Evolutionary conservation across 2,113 vertebrate genomes (phyloP).

Genomic region (Hemibagrus wyckioides): DNA sequence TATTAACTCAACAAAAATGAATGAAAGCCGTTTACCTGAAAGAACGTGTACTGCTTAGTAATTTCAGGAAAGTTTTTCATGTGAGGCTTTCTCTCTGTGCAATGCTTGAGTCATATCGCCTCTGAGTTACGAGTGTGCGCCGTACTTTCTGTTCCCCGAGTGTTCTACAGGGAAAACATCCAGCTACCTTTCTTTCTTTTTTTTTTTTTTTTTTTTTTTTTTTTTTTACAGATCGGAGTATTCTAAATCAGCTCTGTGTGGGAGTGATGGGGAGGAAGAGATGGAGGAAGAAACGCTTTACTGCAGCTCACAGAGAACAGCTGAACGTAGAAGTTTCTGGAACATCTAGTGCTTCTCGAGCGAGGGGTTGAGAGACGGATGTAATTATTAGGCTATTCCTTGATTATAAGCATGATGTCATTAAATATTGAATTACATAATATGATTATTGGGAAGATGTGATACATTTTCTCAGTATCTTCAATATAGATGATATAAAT

Average conservation of each 20-base stretch:
- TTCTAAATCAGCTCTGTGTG: constrained; percentile 38
- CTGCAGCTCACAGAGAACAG: not conserved
- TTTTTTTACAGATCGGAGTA: not conserved
- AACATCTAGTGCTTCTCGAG: constrained; percentile 1
- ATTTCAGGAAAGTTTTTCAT: not conserved
- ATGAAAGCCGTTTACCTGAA: not conserved
- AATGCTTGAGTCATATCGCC: constrained; percentile 20
- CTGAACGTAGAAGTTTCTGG: not conserved
- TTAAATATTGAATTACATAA: not conserved
- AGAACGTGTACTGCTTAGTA: not conserved
- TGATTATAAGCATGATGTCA: not conserved
- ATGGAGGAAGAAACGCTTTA: not conserved
- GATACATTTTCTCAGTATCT: not conserved
- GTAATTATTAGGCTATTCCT: not conserved
- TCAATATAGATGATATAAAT: not conserved
- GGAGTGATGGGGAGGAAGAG: constrained; percentile 12
- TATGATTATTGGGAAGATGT: not conserved
- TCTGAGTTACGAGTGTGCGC: not conserved
- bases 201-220: not conserved
- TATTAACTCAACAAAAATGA: not conserved
- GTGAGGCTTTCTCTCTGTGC: not conserved
- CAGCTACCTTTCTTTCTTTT: not conserved
- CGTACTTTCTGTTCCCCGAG: constrained; percentile 12
- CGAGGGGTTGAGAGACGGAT: not conserved
- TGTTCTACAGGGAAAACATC: not conserved